These are phyloP conservation scores for Sterrhoptilus dennistouni DNA, from an alignment of 2,113 vertebrate species.

Conservation along the genomic window DNA sequence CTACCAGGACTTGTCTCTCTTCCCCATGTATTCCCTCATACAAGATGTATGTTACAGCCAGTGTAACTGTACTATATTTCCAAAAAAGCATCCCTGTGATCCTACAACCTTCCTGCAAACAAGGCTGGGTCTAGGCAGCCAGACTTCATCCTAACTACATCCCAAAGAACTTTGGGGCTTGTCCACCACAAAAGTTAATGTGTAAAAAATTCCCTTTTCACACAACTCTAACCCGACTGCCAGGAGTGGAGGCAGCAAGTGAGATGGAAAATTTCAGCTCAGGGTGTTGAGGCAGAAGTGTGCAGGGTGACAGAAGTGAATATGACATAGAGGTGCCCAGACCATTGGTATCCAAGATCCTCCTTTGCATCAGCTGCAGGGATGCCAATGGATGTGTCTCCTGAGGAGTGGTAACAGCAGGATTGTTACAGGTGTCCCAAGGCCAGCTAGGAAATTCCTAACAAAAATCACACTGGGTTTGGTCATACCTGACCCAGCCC, in stretches of 20 bases:
- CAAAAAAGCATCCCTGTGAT: not conserved
- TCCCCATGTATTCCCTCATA: not conserved
- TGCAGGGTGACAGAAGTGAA: not conserved
- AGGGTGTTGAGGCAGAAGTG: not conserved
- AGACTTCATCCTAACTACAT: rapidly evolving
- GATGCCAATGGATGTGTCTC: rapidly evolving
- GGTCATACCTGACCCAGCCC: not conserved
- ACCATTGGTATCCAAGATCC: not conserved
- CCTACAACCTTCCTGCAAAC: not conserved
- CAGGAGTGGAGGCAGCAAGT: rapidly evolving
- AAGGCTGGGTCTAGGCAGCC: not conserved
- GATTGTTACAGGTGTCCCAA: not conserved
- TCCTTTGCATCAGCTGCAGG: not conserved
- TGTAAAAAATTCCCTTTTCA: not conserved
- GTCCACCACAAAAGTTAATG: not conserved
- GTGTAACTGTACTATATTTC: not conserved
- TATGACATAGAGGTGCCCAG: rapidly evolving
- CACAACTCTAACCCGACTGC: rapidly evolving
- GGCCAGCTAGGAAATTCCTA: not conserved
- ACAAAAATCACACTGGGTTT: not conserved
- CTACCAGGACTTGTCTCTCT: not conserved
- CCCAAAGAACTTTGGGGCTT: not conserved
- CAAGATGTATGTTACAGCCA: not conserved
- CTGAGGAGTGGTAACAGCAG: not conserved
- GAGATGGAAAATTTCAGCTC: not conserved